phyloP scores from a whole-genome alignment of 2,113 vertebrate genomes.

The Myrmecophaga tridactyla region DNA sequence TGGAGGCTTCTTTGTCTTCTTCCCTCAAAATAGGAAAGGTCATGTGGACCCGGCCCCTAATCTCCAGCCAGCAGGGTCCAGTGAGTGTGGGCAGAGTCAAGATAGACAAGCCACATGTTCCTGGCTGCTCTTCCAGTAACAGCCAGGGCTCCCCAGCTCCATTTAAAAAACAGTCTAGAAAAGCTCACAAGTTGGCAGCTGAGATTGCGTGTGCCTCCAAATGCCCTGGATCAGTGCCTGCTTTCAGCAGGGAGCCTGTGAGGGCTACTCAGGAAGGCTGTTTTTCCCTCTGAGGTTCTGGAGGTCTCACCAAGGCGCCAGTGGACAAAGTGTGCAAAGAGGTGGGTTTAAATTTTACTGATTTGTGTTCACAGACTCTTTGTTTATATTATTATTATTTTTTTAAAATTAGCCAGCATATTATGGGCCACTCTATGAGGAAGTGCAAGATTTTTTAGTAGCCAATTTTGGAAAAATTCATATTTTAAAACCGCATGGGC shows the following conservation, averaged over 20 bases:
- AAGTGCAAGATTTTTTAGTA: background rate
- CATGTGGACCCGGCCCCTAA: background rate
- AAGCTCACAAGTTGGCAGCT: background rate
- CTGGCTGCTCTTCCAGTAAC: constrained; percentile 21
- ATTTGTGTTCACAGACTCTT: constrained; percentile 22
- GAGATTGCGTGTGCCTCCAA: background rate
- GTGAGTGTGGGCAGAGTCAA: background rate
- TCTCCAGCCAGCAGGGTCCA: background rate
- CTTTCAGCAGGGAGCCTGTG: background rate
- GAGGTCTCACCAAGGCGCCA: background rate
- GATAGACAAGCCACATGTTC: background rate
- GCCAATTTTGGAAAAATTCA: background rate
- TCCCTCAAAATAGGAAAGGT: background rate
- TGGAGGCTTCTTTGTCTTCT: background rate
- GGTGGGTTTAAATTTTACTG: background rate
- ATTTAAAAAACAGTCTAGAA: constrained; percentile 48
- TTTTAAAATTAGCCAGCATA: background rate
- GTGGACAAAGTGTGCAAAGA: background rate
- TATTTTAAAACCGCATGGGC: background rate
- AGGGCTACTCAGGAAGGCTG: background rate
- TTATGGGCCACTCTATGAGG: background rate
- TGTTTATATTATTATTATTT: background rate
- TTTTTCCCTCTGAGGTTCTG: background rate
- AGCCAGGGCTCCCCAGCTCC: background rate
- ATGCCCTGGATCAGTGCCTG: background rate